Percentiles rank a stretch among this genome's conserved stretches.
phyloP scores from a whole-genome alignment of 2,797 vertebrate species.

The Xenentodon cancila region DNA sequence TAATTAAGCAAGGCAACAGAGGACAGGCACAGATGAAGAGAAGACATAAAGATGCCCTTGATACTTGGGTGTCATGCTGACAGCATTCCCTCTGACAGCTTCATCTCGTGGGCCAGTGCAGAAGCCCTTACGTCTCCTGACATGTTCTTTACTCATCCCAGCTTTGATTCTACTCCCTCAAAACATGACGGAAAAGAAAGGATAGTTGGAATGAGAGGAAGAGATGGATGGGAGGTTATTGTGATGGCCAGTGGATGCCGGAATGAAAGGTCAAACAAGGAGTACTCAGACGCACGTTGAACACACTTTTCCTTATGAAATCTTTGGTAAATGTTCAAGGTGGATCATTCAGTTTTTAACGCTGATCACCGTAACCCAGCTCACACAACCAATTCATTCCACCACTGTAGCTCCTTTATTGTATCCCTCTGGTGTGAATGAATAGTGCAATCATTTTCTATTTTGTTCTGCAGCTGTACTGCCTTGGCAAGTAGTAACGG shows the following conservation, averaged over 20 bases:
- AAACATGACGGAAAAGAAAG: constrained; percentile 48
- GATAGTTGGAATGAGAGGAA: constrained; percentile 27
- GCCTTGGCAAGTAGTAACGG: no score
- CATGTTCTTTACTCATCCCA: constrained; percentile 82
- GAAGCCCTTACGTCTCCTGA: constrained; percentile 79
- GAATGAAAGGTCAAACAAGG: constrained; percentile 33
- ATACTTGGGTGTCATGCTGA: constrained; percentile 77
- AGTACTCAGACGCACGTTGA: not conserved
- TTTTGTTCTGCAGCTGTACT: no score
- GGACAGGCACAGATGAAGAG: constrained; percentile 55
- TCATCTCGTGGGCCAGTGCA: constrained; percentile 59
- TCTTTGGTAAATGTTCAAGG: no score
- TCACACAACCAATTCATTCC: no score
- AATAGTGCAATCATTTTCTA: no score
- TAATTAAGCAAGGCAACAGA: constrained; percentile 77
- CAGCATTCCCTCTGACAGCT: constrained; percentile 81
- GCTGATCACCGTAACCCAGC: no score
- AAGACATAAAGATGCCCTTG: constrained; percentile 75
- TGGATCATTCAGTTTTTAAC: no score
- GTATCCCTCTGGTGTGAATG: no score
- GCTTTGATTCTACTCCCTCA: constrained; percentile 48
- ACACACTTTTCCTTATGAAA: no score
- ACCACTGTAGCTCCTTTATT: no score
- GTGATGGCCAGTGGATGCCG: constrained; percentile 49
- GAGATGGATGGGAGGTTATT: constrained; percentile 42